Conservation (phyloP, 1,140 invertebrate species). For the Drosophila parvula region DNA sequence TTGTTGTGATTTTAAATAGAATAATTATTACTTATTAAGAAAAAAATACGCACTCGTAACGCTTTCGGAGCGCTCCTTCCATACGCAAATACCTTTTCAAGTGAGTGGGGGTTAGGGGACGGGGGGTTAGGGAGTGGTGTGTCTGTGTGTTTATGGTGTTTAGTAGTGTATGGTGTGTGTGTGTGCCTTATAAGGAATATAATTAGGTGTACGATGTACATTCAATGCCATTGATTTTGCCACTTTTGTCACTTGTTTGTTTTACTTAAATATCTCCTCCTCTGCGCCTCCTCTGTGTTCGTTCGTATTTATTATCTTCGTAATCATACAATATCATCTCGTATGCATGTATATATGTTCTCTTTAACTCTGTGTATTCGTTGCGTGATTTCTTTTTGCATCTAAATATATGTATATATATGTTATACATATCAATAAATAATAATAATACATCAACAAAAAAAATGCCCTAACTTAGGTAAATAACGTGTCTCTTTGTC, state of each 20-base stretch:
- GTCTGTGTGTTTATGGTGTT: constrained; percentile 4
- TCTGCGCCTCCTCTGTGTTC: not conserved
- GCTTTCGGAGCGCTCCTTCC: constrained; percentile 15
- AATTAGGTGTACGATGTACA: constrained; percentile 59
- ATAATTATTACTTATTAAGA: constrained; percentile 65
- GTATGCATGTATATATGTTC: constrained; percentile 36
- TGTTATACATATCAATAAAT: constrained; percentile 54
- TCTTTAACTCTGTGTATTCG: constrained; percentile 48
- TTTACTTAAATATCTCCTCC: constrained; percentile 43
- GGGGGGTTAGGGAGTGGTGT: not conserved
- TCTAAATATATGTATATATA: constrained; percentile 47
- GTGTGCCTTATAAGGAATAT: constrained; percentile 71
- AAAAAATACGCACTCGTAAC: constrained; percentile 64
- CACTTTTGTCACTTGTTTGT: constrained; percentile 24
- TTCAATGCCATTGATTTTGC: constrained; percentile 43
- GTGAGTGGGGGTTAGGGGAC: no score
- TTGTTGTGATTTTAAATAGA: constrained; percentile 75
- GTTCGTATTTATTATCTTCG: constrained; percentile 39
- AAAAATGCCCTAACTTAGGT: constrained; percentile 38
- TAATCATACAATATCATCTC: constrained; percentile 47
- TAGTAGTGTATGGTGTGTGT: constrained; percentile 17
- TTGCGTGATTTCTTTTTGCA: constrained; percentile 48
- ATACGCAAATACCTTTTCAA: constrained; percentile 26
- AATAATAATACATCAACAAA: constrained; percentile 10
- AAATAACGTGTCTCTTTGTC: constrained; percentile 44